Evolutionary conservation across 2,113 vertebrate species (phyloP).

Genomic region (Rhabdornis inornatus): DNA sequence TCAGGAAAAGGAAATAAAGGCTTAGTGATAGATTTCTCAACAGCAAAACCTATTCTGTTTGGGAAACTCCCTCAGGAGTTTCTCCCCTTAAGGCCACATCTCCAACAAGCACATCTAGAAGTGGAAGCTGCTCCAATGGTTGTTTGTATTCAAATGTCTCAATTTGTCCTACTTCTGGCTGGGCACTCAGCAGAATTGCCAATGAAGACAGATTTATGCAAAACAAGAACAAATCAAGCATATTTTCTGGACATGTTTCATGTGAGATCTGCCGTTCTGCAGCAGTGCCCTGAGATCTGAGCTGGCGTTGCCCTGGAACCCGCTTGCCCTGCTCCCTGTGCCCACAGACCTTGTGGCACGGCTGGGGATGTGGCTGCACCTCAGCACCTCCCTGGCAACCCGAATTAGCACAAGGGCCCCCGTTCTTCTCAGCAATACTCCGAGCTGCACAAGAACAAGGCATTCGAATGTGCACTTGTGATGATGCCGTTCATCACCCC

Average conservation of each 20-base stretch:
- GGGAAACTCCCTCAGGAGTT: neutral
- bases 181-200: neutral
- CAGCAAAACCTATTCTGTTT: neutral
- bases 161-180: neutral
- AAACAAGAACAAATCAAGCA: neutral
- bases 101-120: neutral
- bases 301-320: neutral
- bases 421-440: neutral
- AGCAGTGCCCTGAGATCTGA: neutral
- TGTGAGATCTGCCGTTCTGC: accelerated
- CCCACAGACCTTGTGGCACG: neutral
- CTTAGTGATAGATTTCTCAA: neutral
- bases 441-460: neutral
- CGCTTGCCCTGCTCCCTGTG: neutral
- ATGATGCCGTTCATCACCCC: slow-evolving; percentile 35
- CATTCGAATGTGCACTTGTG: slow-evolving; percentile 43
- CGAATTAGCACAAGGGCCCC: neutral
- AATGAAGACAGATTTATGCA: neutral
- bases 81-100: neutral
- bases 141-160: neutral
- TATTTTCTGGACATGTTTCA: neutral
- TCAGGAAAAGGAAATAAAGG: slow-evolving; percentile 9
- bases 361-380: slow-evolving; percentile 9
- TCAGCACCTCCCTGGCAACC: slow-evolving; percentile 14
- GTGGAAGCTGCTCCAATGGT: neutral